Percentiles rank a stretch among this genome's conserved stretches.
These are phyloP conservation scores for Pseudonaja textilis DNA, from an alignment of 2,113 vertebrate species.

Conservation along the genomic window DNA sequence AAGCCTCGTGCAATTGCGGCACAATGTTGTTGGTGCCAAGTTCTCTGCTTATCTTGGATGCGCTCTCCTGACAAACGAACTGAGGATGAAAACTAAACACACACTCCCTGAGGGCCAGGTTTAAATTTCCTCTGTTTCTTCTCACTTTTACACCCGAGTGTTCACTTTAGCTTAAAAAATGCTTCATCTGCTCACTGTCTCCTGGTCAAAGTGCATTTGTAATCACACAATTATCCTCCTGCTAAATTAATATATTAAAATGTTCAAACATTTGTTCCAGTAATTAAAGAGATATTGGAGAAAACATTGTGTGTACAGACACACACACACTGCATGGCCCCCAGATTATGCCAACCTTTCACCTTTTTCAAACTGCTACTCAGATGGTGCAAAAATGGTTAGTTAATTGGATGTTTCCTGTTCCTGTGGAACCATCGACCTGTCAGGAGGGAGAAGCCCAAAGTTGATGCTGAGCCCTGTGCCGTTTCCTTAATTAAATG, in stretches of 20 bases:
- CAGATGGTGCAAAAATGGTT: constrained; percentile 51
- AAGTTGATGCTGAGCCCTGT: constrained; percentile 1
- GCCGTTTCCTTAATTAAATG: constrained; percentile 23
- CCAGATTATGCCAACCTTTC: constrained; percentile 65
- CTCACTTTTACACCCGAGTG: neutral
- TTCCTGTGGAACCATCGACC: constrained; percentile 55
- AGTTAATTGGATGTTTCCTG: constrained; percentile 64
- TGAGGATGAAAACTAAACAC: too few relatives aligned
- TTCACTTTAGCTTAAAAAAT: neutral
- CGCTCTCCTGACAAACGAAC: neutral
- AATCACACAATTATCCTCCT: constrained; percentile 55
- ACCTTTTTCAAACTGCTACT: constrained; percentile 52
- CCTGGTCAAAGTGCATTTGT: constrained; percentile 44
- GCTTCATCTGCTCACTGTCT: constrained; percentile 15
- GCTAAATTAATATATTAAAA: constrained; percentile 67
- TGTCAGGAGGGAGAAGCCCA: constrained; percentile 36
- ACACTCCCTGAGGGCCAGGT: too few relatives aligned
- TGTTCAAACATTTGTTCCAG: constrained; percentile 69
- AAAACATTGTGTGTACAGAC: neutral
- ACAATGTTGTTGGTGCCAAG: neutral
- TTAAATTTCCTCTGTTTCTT: neutral
- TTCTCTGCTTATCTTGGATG: neutral
- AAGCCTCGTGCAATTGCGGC: neutral
- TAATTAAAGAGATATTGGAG: constrained; percentile 63
- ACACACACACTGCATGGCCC: constrained; percentile 31